These are phyloP conservation scores for Remorina albescens DNA, from an alignment of 2,797 vertebrate genomes.

Conservation along the genomic window DNA sequence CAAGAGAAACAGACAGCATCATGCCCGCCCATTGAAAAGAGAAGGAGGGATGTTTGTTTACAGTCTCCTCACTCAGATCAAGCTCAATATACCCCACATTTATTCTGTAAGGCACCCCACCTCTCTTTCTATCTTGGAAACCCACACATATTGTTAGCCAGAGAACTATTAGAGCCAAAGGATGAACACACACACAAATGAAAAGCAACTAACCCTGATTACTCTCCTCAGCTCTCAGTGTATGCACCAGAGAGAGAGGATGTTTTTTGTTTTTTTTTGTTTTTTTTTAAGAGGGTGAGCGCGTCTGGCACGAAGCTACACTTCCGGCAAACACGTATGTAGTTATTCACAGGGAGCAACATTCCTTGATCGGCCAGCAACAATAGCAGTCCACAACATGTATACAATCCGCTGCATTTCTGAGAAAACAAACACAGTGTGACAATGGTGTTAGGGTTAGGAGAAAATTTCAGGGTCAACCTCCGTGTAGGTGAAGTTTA, in stretches of 20 bases:
- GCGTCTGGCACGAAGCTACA: constrained; percentile 53
- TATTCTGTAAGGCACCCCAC: constrained; percentile 47
- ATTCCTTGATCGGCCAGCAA: constrained; percentile 25
- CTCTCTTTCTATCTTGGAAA: constrained; percentile 35
- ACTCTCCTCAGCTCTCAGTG: constrained; percentile 10
- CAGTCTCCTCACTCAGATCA: constrained; percentile 60
- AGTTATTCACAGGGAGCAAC: constrained; percentile 26
- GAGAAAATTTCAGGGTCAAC: not conserved
- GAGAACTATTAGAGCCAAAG: constrained; percentile 19
- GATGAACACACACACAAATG: constrained; percentile 45
- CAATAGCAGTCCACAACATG: constrained; percentile 34
- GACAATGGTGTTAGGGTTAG: constrained; percentile 10
- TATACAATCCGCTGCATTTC: constrained; percentile 30
- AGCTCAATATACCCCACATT: constrained; percentile 48
- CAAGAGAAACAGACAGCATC: constrained; percentile 13
- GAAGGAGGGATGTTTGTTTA: constrained; percentile 57
- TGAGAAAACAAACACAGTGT: constrained; percentile 28
- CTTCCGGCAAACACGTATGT: constrained; percentile 53
- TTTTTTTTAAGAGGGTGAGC: constrained; percentile 51
- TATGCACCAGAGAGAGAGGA: constrained; percentile 39
- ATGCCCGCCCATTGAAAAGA: constrained; percentile 54
- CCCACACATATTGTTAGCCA: constrained; percentile 8
- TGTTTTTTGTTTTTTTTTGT: constrained; percentile 50
- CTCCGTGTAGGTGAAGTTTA: not conserved
- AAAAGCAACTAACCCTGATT: constrained; percentile 39